phyloP scores from a whole-genome alignment of 2,113 vertebrate species.

The Phycodurus eques region DNA sequence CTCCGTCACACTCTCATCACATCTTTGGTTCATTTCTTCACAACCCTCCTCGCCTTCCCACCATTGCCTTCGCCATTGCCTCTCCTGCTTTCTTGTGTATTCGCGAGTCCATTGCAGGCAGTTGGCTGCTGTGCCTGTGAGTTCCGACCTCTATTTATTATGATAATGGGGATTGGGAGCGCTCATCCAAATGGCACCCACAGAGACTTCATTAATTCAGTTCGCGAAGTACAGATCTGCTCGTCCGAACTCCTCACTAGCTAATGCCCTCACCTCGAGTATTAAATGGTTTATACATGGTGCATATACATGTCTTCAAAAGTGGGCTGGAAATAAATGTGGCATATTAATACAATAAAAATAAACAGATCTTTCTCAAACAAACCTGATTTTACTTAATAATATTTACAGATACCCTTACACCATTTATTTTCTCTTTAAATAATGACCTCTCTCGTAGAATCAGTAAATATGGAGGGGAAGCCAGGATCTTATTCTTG shows the following conservation, averaged over 20 bases:
- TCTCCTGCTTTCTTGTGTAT: slow-evolving; percentile 23
- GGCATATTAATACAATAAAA: background rate
- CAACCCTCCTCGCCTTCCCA: background rate
- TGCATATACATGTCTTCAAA: background rate
- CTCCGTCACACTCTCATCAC: background rate
- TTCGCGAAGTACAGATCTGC: slow-evolving; percentile 24
- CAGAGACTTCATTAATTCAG: slow-evolving; percentile 54
- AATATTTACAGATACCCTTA: no score
- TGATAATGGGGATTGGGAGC: slow-evolving; percentile 55
- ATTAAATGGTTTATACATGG: slow-evolving; percentile 11
- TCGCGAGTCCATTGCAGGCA: slow-evolving; percentile 17
- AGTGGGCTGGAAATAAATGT: background rate
- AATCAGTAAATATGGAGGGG: no score
- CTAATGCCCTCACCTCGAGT: background rate
- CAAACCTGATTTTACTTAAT: background rate
- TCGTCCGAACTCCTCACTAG: slow-evolving; percentile 17
- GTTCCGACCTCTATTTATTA: slow-evolving; percentile 46
- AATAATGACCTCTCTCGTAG: background rate
- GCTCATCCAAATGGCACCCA: slow-evolving; percentile 24
- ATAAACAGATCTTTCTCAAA: background rate
- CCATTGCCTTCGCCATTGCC: background rate
- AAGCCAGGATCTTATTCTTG: no score
- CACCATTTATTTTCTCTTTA: background rate
- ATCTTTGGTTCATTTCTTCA: background rate
- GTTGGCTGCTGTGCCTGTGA: slow-evolving; percentile 11